Conservation (phyloP, 2,113 vertebrate genomes). For the Coregonus clupeaformis region DNA sequence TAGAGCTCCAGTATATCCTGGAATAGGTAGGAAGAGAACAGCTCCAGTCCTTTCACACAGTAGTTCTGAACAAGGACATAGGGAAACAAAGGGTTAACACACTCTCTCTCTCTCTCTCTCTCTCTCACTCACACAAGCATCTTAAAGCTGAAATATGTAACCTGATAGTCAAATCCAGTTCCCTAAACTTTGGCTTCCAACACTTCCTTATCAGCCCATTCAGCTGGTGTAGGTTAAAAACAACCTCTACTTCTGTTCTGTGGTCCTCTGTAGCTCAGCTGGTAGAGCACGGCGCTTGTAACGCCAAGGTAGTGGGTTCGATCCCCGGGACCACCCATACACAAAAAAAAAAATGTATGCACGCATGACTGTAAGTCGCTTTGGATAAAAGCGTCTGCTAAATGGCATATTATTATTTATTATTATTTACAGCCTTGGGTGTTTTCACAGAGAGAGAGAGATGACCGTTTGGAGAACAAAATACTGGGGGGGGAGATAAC, state of each 20-base stretch:
- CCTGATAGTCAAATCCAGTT: constrained; percentile 51
- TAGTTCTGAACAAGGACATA: constrained; percentile 82
- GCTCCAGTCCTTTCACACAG: constrained; percentile 91
- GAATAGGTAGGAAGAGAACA: constrained; percentile 92
- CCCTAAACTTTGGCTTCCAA: constrained; percentile 41
- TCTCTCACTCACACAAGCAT: background rate
- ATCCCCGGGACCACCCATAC: too few relatives aligned
- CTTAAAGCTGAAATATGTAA: background rate
- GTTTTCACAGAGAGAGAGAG: constrained; percentile 24
- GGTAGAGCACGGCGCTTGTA: too few relatives aligned
- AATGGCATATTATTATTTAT: too few relatives aligned
- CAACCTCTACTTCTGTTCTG: constrained; percentile 16
- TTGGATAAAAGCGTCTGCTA: too few relatives aligned
- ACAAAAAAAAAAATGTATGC: too few relatives aligned
- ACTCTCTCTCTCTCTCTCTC: background rate
- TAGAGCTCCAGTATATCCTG: constrained; percentile 95
- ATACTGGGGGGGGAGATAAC: background rate
- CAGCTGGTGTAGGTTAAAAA: constrained; percentile 35
- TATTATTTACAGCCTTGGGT: constrained; percentile 37
- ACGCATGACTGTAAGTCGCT: too few relatives aligned
- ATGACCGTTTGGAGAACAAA: constrained; percentile 44
- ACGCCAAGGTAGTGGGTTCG: too few relatives aligned
- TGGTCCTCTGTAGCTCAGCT: too few relatives aligned
- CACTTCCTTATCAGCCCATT: constrained; percentile 47
- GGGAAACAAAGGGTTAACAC: constrained; percentile 21